Evolutionary conservation across 2,888 invertebrate species (phyloP).

Genomic region (Deladenus siricidicola): DNA sequence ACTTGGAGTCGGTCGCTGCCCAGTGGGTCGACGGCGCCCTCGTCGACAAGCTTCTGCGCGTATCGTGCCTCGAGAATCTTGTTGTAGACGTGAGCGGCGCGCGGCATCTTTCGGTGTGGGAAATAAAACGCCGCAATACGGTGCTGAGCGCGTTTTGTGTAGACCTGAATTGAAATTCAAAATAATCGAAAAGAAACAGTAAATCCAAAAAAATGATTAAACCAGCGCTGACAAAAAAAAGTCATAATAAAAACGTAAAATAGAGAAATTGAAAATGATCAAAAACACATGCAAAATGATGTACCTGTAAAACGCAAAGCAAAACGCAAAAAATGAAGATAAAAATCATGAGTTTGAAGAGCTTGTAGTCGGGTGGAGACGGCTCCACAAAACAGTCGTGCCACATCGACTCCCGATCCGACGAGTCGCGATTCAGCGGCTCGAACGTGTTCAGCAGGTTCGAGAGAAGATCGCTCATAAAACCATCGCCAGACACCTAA

Average conservation of each 20-base stretch:
- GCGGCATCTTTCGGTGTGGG: conserved; percentile 32
- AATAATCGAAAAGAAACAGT: neutral
- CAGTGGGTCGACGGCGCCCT: neutral
- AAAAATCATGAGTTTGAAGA: conserved; percentile 29
- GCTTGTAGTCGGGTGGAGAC: conserved; percentile 35
- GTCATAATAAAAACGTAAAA: no score
- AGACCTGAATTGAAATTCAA: conserved; percentile 24
- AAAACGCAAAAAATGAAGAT: conserved; percentile 29
- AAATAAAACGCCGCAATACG: conserved; percentile 36
- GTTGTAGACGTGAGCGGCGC: conserved; percentile 37
- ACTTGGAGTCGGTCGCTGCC: neutral
- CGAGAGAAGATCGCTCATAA: conserved; percentile 24
- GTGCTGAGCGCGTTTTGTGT: conserved; percentile 31
- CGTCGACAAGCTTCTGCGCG: neutral
- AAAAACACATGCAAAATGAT: no score
- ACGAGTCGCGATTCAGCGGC: conserved; percentile 30
- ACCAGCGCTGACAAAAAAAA: no score
- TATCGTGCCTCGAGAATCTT: conserved; percentile 28
- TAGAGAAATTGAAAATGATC: no score
- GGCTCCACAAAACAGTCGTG: conserved; percentile 39
- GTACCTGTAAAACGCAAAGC: conserved; percentile 30
- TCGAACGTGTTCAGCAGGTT: conserved; percentile 32
- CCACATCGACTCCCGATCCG: conserved; percentile 34
- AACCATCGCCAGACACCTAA: conserved; percentile 31
- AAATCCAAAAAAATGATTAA: no score